A percentile compares a stretch with the other conserved stretches of the same genome.
Evolutionary conservation across 2,797 vertebrate species (phyloP).

Genomic region (Pangasius djambal): DNA sequence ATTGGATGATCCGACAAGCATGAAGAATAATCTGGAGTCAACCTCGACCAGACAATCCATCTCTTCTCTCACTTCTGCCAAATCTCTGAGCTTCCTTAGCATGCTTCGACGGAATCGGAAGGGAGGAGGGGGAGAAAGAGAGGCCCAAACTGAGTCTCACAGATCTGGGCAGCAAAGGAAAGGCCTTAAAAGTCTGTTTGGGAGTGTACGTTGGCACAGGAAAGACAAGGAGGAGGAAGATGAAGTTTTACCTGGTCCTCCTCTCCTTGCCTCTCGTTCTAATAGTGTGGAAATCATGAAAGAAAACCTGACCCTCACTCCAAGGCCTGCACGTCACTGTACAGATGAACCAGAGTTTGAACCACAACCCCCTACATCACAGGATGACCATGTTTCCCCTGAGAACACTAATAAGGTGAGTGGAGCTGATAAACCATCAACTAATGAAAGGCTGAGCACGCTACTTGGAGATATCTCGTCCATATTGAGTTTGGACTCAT

Average conservation of each 20-base stretch:
- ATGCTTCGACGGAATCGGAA: constrained; percentile 82
- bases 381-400: constrained; percentile 51
- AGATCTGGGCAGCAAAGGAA: constrained; percentile 81
- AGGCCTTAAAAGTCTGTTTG: constrained; percentile 88
- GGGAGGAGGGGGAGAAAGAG: constrained; percentile 71
- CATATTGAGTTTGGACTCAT: constrained; percentile 97
- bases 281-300: constrained; percentile 83
- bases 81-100: constrained; percentile 92
- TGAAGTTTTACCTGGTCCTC: constrained; percentile 75
- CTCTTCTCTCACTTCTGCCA: constrained; percentile 79
- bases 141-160: constrained; percentile 81
- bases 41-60: constrained; percentile 73
- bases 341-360: constrained; percentile 63
- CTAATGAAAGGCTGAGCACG: constrained; percentile 84
- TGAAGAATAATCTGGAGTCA: constrained; percentile 53
- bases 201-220: constrained; percentile 83
- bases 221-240: constrained; percentile 82
- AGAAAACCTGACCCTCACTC: constrained; percentile 78
- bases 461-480: constrained; percentile 97
- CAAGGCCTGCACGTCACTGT: constrained; percentile 68
- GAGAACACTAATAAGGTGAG: constrained; percentile 63
- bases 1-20: constrained; percentile 73
- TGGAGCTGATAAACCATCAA: constrained; percentile 66
- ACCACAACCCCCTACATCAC: constrained; percentile 4
- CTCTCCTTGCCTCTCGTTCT: constrained; percentile 77